Base-by-base conservation (phyloP, 2,888 invertebrate species). In the Aporophyla lueneburgensis region DNA sequence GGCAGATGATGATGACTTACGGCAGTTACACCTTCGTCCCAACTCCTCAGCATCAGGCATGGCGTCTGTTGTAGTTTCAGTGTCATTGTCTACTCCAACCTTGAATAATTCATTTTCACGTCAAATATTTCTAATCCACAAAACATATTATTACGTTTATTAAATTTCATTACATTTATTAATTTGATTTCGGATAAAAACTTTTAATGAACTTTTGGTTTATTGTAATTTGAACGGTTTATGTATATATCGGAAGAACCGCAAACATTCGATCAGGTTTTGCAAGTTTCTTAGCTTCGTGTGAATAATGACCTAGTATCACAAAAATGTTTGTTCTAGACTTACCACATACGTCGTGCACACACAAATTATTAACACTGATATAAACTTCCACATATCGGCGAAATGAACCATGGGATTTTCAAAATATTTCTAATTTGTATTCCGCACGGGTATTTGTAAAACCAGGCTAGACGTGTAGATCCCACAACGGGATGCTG, bases 21-120 rank as follows among this genome's bases (percentile, higher is more conserved):
- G 94, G 81, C 96, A 96, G 24, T 91, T 93, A 84, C 96, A 96
- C 65, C 89, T 93, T 12, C 87, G 86, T 83, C 88, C 91, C 63
- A 89, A 88, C 53, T 87, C 86, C 19, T 88, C 89, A 33, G 90
- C 85, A 40, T 87, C 83, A 54, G 80, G 63, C n/a, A 65, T 33
- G 21, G 74, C 1, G 46, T 81, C 73, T 2, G 73, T 69, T 33
- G 46, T 21, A 40, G 75, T 27, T 43, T 78, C 76, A 19, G 81
- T 85, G n/a, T 69, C 69, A 73, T 88, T 87, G 7, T 87, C 88
- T n/a, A 80, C 87, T 53, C 83, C 82, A 43, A 87, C 88, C 91
- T 93, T 87, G 1, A 86, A 86, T 27, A 5, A 73, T 72, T 68
- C 5, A 21, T 33, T 33, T 58, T 43, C 14, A 66, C 14, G 58